These are phyloP conservation scores for Vicugna pacos DNA, from an alignment of 2,113 vertebrate genomes.

Conservation along the genomic window DNA sequence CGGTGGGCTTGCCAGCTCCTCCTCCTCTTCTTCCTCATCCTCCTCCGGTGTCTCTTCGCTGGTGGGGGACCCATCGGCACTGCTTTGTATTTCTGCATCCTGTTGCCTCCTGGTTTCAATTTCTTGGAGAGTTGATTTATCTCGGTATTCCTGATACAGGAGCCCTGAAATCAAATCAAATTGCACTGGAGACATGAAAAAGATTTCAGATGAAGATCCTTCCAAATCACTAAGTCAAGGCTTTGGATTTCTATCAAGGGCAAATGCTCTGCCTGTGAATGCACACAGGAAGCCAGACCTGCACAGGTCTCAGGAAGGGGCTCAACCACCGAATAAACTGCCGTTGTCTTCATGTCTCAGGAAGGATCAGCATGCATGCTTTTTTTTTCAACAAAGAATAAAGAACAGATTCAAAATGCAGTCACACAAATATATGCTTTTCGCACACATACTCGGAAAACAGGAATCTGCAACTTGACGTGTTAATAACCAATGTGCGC, in stretches of 20 bases:
- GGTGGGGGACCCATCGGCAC: constrained; percentile 68
- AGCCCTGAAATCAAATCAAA: constrained; percentile 87
- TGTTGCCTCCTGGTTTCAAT: constrained; percentile 94
- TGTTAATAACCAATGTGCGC: neutral
- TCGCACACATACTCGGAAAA: neutral
- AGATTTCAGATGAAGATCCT: neutral
- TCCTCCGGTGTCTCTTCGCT: constrained; percentile 75
- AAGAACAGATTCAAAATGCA: neutral
- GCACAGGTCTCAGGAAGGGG: rapidly evolving
- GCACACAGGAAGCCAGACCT: neutral
- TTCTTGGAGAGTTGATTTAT: constrained; percentile 95
- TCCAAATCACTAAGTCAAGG: rapidly evolving
- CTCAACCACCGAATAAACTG: rapidly evolving
- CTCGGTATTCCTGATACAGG: constrained; percentile 98
- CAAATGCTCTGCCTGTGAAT: rapidly evolving
- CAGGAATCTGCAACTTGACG: neutral
- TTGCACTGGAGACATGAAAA: neutral
- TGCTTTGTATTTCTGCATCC: constrained; percentile 88
- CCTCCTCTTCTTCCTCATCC: constrained; percentile 85
- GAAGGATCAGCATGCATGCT: neutral
- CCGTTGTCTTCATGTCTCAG: neutral
- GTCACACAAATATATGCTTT: neutral
- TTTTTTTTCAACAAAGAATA: neutral
- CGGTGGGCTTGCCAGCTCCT: constrained; percentile 70
- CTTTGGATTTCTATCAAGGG: rapidly evolving